Percentiles rank a stretch among this genome's conserved stretches.
These are phyloP conservation scores for Elymnias hypermnestra DNA, from an alignment of 1,140 invertebrate genomes.

Conservation along the genomic window DNA sequence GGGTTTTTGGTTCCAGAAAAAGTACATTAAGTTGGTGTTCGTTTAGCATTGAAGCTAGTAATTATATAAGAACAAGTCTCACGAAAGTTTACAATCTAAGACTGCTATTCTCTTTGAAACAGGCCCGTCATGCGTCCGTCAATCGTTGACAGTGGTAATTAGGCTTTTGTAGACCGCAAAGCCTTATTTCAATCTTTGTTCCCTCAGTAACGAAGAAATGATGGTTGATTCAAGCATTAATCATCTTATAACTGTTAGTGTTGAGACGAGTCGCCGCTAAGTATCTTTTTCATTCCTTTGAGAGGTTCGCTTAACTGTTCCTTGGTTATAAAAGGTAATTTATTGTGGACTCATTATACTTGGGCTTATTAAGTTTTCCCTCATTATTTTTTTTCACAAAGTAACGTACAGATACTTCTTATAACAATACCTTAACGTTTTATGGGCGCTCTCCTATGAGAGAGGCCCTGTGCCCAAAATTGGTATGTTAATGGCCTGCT, in stretches of 20 bases:
- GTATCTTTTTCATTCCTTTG: conserved; percentile 37
- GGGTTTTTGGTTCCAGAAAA: too few species aligned
- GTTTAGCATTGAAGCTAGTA: too few species aligned
- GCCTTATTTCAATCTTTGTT: conserved; percentile 31
- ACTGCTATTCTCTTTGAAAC: conserved; percentile 15
- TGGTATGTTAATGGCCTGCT: too few species aligned
- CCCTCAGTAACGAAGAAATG: conserved; percentile 27
- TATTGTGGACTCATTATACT: conserved; percentile 13
- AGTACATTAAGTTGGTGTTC: too few species aligned
- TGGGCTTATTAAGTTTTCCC: conserved; percentile 11
- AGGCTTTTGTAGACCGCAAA: conserved; percentile 16
- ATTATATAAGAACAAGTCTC: too few species aligned
- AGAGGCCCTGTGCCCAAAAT: too few species aligned
- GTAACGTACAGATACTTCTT: too few species aligned
- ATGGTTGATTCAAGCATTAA: conserved; percentile 30
- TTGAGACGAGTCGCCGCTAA: conserved; percentile 29
- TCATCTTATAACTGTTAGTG: conserved; percentile 34
- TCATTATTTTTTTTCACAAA: conserved; percentile 7
- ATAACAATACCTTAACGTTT: too few species aligned
- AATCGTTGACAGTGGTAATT: conserved; percentile 20
- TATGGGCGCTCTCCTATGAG: too few species aligned
- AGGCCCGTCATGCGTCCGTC: conserved; percentile 11
- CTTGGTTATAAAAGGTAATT: conserved; percentile 25
- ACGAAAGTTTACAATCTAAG: conserved; percentile 8
- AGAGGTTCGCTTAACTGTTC: conserved; percentile 28